These are phyloP conservation scores for Scylla paramamosain DNA, from an alignment of 1,140 invertebrate species.

Conservation along the genomic window DNA sequence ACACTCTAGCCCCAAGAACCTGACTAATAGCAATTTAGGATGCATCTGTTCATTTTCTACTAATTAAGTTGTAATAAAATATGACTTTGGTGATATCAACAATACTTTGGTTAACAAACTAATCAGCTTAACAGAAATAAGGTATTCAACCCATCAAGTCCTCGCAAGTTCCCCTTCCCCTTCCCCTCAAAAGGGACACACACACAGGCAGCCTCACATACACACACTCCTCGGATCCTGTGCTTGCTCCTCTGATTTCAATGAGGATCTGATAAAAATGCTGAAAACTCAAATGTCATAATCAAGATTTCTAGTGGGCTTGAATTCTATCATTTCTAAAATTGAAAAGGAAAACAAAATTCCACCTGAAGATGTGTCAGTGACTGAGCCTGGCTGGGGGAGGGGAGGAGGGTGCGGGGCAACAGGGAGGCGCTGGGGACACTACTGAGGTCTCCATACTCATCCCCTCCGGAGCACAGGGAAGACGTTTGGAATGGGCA, in stretches of 20 bases:
- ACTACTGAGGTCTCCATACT: slow-evolving; percentile 62
- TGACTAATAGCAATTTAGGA: slow-evolving; percentile 54
- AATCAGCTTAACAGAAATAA: slow-evolving; percentile 52
- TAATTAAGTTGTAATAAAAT: slow-evolving; percentile 62
- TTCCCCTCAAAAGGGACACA: slow-evolving; percentile 34
- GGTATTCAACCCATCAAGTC: slow-evolving; percentile 26
- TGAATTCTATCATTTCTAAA: slow-evolving; percentile 25
- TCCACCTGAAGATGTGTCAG: slow-evolving; percentile 34
- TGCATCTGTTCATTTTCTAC: slow-evolving; percentile 28
- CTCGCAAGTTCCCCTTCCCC: slow-evolving; percentile 38
- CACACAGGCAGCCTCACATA: slow-evolving; percentile 42
- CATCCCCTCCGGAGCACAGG: slow-evolving; percentile 70
- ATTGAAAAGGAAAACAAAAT: slow-evolving; percentile 40
- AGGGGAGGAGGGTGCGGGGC: slow-evolving; percentile 42
- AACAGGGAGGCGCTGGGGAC: slow-evolving; percentile 42
- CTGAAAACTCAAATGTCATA: slow-evolving; percentile 29
- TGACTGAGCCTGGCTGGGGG: slow-evolving; percentile 46
- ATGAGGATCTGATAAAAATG: neutral
- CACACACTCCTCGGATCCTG: slow-evolving; percentile 54
- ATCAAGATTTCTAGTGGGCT: neutral
- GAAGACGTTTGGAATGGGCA: slow-evolving; percentile 76
- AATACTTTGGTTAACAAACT: slow-evolving; percentile 62
- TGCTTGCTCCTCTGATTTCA: neutral
- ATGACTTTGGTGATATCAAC: slow-evolving; percentile 66
- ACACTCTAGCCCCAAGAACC: slow-evolving; percentile 31